phyloP scores from a whole-genome alignment of 2,113 vertebrate species.

The Dolichotis patagonum region DNA sequence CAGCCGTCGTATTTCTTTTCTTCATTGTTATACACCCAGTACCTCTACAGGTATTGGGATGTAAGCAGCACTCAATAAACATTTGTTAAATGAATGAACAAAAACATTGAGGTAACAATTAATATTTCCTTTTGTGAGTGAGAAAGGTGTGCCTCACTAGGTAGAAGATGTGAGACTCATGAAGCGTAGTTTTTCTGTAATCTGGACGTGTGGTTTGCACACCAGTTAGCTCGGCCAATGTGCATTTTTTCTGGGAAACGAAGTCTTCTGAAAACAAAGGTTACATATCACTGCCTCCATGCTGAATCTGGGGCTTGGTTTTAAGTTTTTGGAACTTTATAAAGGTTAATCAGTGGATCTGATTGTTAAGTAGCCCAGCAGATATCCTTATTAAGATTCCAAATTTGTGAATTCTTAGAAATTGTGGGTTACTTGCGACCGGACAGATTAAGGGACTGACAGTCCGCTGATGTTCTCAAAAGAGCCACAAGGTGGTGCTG shows the following conservation, averaged over 20 bases:
- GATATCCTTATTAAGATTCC: conserved; percentile 32
- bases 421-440: not conserved
- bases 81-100: not conserved
- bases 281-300: not conserved
- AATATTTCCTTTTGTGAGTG: not conserved
- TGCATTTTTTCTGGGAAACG: not conserved
- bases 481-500: conserved; percentile 75
- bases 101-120: not conserved
- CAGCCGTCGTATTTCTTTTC: not conserved
- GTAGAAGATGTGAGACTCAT: not conserved
- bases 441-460: not conserved
- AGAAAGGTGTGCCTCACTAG: not conserved
- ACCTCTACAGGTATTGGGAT: not conserved
- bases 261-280: conserved; percentile 50
- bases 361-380: not conserved
- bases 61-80: not conserved
- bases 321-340: not conserved
- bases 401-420: conserved; percentile 21
- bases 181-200: not conserved
- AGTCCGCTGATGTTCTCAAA: conserved; percentile 32
- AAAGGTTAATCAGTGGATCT: not conserved
- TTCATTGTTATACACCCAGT: not conserved
- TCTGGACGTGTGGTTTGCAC: not conserved
- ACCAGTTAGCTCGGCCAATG: not conserved
- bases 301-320: not conserved